phyloP scores from a whole-genome alignment of 2,113 vertebrate genomes.

The Pseudopodoces humilis region DNA sequence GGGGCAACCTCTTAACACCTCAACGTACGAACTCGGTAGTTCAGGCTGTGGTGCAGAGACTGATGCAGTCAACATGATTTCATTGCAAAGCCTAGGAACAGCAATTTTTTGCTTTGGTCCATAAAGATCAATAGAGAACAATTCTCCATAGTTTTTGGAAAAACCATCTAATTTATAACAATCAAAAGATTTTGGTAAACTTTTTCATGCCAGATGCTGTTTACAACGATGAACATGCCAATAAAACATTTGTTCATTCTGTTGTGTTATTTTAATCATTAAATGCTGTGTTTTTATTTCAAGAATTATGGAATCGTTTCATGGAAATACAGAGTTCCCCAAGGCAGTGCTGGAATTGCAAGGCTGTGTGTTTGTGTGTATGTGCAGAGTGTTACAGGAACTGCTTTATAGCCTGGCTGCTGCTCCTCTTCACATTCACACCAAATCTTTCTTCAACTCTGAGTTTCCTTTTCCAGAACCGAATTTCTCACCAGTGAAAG shows the following conservation, averaged over 20 bases:
- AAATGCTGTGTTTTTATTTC: slow-evolving; percentile 60
- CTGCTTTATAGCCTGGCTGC: not conserved
- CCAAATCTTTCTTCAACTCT: not conserved
- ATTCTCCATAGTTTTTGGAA: slow-evolving; percentile 72
- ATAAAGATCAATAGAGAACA: slow-evolving; percentile 70
- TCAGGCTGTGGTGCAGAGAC: slow-evolving; percentile 59
- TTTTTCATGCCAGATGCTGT: slow-evolving; percentile 91
- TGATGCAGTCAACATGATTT: slow-evolving; percentile 66
- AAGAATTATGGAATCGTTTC: not conserved
- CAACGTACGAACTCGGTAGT: slow-evolving; percentile 58
- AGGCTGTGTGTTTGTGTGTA: not conserved
- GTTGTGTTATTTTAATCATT: slow-evolving; percentile 79
- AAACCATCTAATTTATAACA: slow-evolving; percentile 81
- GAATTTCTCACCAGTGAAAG: not conserved
- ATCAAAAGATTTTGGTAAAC: slow-evolving; percentile 81
- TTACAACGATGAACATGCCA: slow-evolving; percentile 96
- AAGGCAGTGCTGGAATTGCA: not conserved
- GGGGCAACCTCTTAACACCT: slow-evolving; percentile 65
- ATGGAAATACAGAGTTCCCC: not conserved
- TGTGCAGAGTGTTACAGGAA: not conserved
- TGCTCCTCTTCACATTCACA: not conserved
- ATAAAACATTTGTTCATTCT: slow-evolving; percentile 86
- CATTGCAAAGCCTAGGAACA: slow-evolving; percentile 68
- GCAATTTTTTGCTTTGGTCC: slow-evolving; percentile 72
- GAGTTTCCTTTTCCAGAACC: not conserved